A percentile compares a stretch with the other conserved stretches of the same genome.
Conservation (phyloP, 2,888 invertebrate genomes). For the Erebia epiphron region DNA sequence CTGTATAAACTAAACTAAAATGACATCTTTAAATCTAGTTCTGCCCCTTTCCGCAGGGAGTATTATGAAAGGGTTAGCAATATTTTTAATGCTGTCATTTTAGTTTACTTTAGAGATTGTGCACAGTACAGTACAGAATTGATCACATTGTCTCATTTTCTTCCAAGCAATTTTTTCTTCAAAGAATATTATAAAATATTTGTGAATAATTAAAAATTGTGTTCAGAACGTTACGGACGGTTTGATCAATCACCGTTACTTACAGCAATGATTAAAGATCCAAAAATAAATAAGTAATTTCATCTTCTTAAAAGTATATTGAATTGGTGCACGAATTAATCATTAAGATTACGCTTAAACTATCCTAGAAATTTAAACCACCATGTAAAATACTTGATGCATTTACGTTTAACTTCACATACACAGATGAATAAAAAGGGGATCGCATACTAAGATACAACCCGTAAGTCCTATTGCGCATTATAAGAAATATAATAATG, state of each 20-base stretch:
- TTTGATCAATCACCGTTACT: neutral
- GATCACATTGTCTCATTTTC: neutral
- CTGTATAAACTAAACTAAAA: too few relatives aligned
- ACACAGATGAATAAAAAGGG: constrained; percentile 6
- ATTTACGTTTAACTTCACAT: neutral
- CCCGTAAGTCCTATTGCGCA: neutral
- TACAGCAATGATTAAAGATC: constrained; percentile 5
- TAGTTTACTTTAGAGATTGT: too few relatives aligned
- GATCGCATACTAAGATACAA: neutral
- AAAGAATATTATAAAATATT: neutral
- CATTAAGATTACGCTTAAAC: neutral
- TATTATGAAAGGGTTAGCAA: too few relatives aligned
- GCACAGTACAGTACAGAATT: too few relatives aligned
- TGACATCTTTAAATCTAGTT: too few relatives aligned
- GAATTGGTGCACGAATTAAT: too few relatives aligned
- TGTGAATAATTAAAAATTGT: neutral
- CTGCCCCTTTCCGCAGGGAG: too few relatives aligned
- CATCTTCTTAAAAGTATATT: neutral
- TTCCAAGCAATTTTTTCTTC: neutral
- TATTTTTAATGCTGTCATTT: too few relatives aligned
- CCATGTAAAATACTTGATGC: neutral
- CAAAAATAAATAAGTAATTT: neutral
- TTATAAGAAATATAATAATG: too few relatives aligned
- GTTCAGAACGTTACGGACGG: constrained; percentile 2
- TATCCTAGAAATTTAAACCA: neutral